Evolutionary conservation across 2,797 vertebrate genomes (phyloP), one percentile per base, ranked within the genome.

Genomic region (Acridotheres tristis): DNA sequence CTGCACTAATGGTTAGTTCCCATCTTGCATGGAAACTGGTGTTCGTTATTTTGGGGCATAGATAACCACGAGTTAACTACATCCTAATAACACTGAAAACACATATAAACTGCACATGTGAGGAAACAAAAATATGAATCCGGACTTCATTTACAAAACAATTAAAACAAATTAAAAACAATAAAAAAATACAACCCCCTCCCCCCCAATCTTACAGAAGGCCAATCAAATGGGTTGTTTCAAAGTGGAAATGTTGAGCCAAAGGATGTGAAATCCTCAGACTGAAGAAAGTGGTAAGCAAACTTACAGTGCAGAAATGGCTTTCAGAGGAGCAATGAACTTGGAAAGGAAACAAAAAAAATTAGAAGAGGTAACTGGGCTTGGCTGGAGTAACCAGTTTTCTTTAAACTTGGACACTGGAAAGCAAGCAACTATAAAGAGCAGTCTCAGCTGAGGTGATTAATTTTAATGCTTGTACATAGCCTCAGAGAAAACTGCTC

Each of bases 401-500:
- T 88, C 62, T 89, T 91, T 81, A 72, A 95, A 94, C 51, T 29
- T 89, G 66, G 76, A 84, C 43, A 75, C 23, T 78, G 58, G 47
- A 90, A 94, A 94, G 57, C 62, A 89, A 75, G 79, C 53, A 78
- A 42, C 51, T 91, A 48, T 85, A 43, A 92, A 88, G 85, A 89
- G 36, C 69, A 93, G 62, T 26, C 55, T 91, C 68, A 88, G 85
- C 48, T 29, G 62, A 95, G 34, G 69, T 61, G 73, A 96, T 93
- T 95, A 90, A 92, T 95, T 94, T 89, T 92, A 92, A 91, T 71
- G 59, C 26, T 59, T 54, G 71, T 58, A 59, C 73, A 74, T 57
- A 92, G 94, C 95, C 95, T 81, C 58, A 76, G 94, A 95, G 95
- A 69, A 96, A 96, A 96, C 58, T 63, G 80, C 58, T 91, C 81